A percentile compares a stretch with the other conserved stretches of the same genome.
phyloP scores from a whole-genome alignment of 1,140 invertebrate species.

The Cydia splendana region DNA sequence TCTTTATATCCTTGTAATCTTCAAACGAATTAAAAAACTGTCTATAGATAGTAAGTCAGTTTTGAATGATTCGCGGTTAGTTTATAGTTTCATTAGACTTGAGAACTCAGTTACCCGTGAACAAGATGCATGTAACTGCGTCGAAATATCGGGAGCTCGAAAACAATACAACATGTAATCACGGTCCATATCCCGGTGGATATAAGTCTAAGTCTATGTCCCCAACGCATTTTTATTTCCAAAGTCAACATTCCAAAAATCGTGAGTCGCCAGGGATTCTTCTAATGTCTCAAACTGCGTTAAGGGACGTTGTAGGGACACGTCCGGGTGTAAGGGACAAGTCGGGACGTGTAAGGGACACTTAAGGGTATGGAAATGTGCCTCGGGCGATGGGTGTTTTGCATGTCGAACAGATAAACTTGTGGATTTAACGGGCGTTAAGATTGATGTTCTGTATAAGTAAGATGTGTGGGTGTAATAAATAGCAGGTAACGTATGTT shows the following conservation, averaged over 20 bases:
- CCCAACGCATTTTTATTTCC: slow-evolving; percentile 4
- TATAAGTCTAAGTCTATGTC: not conserved
- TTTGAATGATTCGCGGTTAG: too few species aligned
- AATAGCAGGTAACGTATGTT: too few species aligned
- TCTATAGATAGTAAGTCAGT: not conserved
- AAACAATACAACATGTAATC: too few species aligned
- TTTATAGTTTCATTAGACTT: too few species aligned
- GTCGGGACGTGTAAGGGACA: not conserved
- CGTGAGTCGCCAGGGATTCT: not conserved
- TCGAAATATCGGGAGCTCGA: too few species aligned
- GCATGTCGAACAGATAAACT: slow-evolving; percentile 6
- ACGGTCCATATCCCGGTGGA: too few species aligned
- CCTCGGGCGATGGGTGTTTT: not conserved
- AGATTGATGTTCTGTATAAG: slow-evolving; percentile 5
- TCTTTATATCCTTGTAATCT: too few species aligned
- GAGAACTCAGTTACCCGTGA: too few species aligned
- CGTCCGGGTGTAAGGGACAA: not conserved
- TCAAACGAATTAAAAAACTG: too few species aligned
- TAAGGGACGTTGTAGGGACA: slow-evolving; percentile 14
- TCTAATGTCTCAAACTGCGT: slow-evolving; percentile 18
- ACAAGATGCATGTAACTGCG: too few species aligned
- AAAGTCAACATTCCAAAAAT: slow-evolving; percentile 24
- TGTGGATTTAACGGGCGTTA: slow-evolving; percentile 4
- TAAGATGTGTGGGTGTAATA: not conserved
- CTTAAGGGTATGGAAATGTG: slow-evolving; percentile 13